Evolutionary conservation across 2,113 vertebrate species (phyloP), one percentile per base, ranked within the genome.

Genomic region (Pleuronectes platessa): DNA sequence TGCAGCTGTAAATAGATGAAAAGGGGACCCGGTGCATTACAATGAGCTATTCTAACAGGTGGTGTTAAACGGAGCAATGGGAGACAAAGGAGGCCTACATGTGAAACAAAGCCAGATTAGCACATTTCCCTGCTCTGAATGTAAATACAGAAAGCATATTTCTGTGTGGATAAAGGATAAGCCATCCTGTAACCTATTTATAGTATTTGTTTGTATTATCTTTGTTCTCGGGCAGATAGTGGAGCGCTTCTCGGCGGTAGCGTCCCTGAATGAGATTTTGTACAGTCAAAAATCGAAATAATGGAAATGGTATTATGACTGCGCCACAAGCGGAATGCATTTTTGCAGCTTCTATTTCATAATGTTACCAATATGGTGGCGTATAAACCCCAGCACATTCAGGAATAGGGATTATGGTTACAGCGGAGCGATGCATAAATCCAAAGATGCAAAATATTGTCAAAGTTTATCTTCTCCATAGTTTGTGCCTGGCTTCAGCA

Each of bases 81-180:
- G 78, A 88, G 59, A 82, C 78, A 81, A 70, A 81, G 75, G 77
- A 82, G 58, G 71, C 68, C 72, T 77, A 76, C 81, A 86, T 81
- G 86, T 82, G 83, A 88, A 90, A 90, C 86, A 89, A 90, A 87
- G 80, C 81, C 89, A 83, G 88, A 93, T 90, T 83, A 90, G 79
- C 81, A 76, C 74, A 80, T 89, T 90, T 86, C 71, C 81, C 76
- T 74, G 42, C 67, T 72, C 79, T 82, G 76, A 82, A 83, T 76
- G 51, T 18, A 84, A 84, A 89, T 73, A 76, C 76, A 86, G 61
- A 63, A 64, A 73, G 76, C 77, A 71, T 64, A 60, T 79, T 84
- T 85, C 82, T 79, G 70, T 73, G 78, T 37, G 68, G 66, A 80
- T 77, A 75, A 82, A 70, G 82, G 84, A 84, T 86, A 76, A 81